Base-by-base conservation (phyloP, 2,888 invertebrate genomes). In the Ichneumoninae sp. region DNA sequence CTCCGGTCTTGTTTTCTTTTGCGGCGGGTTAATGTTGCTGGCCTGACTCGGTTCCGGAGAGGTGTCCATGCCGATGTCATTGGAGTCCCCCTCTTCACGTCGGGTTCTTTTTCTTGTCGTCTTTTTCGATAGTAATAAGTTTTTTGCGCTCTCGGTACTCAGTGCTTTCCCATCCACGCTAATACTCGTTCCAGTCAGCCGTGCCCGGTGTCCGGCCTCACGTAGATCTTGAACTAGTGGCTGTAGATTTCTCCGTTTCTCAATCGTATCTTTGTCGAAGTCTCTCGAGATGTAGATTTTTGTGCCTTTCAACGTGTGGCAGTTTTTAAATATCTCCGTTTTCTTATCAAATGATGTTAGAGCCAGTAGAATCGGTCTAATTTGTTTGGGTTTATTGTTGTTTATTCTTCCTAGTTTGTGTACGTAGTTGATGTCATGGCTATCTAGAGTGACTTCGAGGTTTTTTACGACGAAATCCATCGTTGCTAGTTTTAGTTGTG, bases 161-260 rank as follows among this genome's bases (percentile, higher is more conserved):
- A 30, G 30, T 13, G 30, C 10, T 63, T 63, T 63, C 16, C 60
- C 60, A 63, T 30, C 30, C 30, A 63, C 60, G 16, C 10, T 26
- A 16, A 63, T 30, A 30, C 8, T 63, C 8, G 30, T 26, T 63
- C 60, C 60, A 10, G 60, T 13, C 30, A 63, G 16, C 13, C 60
- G 26, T 30, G 60, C 60, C 10, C 30, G 60, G 30, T 63, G 65
- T 7, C 65, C 65, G 4, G 65, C 16, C n/a, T 65, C 65, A 5
- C 65, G 13, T 33, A 65, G 36, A 26, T 65, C 65, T 65, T 65
- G 33, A 65, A 65, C 36, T 65, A 65, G 33, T 10, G 65, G 65
- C 26, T 65, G 65, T 3, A 65, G 65, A 16, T 65, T 65, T 16
- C 65, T 33, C n/a, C 65, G 65, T 33, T 65, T 26, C 3, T 63